These are phyloP conservation scores for Diloba caeruleocephala DNA, from an alignment of 2,888 invertebrate genomes.

Conservation along the genomic window DNA sequence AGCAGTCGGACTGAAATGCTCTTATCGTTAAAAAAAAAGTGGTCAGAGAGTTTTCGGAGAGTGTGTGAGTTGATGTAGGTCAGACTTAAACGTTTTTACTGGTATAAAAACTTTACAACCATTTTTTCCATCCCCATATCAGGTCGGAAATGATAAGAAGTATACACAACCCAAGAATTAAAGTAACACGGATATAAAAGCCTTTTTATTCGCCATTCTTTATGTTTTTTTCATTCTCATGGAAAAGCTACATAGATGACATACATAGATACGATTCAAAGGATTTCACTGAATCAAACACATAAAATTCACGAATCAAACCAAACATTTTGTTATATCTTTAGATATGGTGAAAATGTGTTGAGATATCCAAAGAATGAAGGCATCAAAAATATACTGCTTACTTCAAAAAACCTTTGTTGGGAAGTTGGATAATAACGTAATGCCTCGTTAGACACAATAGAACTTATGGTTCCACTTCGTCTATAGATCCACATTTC, in stretches of 20 bases:
- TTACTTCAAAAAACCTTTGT: not conserved
- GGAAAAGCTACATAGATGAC: slow-evolving; percentile 50
- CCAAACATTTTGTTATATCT: slow-evolving; percentile 48
- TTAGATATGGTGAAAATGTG: slow-evolving; percentile 24
- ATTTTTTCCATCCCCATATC: not conserved
- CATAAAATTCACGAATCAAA: slow-evolving; percentile 45
- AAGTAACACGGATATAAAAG: slow-evolving; percentile 30
- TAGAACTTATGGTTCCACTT: not conserved
- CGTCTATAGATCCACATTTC: not conserved
- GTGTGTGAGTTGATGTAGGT: too few relatives aligned
- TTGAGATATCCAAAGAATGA: slow-evolving; percentile 7
- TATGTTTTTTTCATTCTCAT: slow-evolving; percentile 41
- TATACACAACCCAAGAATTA: slow-evolving; percentile 39
- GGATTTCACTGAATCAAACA: slow-evolving; percentile 45
- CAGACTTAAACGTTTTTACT: too few relatives aligned
- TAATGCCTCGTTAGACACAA: not conserved
- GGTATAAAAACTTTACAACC: too few relatives aligned
- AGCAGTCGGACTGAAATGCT: too few relatives aligned
- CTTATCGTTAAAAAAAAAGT: too few relatives aligned
- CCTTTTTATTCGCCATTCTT: slow-evolving; percentile 43
- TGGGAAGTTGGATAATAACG: not conserved
- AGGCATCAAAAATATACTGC: slow-evolving; percentile 3
- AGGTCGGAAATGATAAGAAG: slow-evolving; percentile 29
- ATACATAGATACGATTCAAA: slow-evolving; percentile 51
- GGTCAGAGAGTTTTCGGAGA: too few relatives aligned